Evolutionary conservation across 2,113 vertebrate genomes (phyloP).

Genomic region (Seriola quinqueradiata): DNA sequence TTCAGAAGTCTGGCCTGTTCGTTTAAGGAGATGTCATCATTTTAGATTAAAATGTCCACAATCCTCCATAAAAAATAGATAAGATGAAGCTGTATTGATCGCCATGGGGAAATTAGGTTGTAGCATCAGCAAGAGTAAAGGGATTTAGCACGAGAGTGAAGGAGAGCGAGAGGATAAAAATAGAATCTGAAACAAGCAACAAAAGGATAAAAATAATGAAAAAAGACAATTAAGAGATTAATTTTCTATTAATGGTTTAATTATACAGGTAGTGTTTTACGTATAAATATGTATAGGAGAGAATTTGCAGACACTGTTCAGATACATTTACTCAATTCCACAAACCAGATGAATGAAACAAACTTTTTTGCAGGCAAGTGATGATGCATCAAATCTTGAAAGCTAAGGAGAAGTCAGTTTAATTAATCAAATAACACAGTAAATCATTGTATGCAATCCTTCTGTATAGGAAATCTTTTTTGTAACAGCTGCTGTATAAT

Average conservation of each 20-base stretch:
- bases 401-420: not conserved
- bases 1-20: slow-evolving; percentile 1
- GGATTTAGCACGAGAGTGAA: slow-evolving; percentile 1
- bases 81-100: slow-evolving; percentile 53
- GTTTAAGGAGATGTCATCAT: slow-evolving; percentile 48
- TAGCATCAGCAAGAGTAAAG: slow-evolving; percentile 35
- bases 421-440: slow-evolving; percentile 14
- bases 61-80: slow-evolving; percentile 37
- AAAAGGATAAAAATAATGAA: slow-evolving; percentile 13
- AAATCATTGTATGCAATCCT: not conserved
- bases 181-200: slow-evolving; percentile 4
- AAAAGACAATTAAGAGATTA: not conserved
- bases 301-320: not conserved
- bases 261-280: not conserved
- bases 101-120: slow-evolving; percentile 28
- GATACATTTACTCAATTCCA: too few species aligned
- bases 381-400: not conserved
- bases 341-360: not conserved
- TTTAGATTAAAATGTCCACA: slow-evolving; percentile 59
- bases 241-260: not conserved
- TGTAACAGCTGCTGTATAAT: slow-evolving; percentile 17
- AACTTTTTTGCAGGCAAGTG: not conserved
- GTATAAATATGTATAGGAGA: too few species aligned
- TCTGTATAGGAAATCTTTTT: slow-evolving; percentile 35
- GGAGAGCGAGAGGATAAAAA: slow-evolving; percentile 1